Base-by-base conservation (phyloP, 1,140 invertebrate species). In the Anastrepha ludens region DNA sequence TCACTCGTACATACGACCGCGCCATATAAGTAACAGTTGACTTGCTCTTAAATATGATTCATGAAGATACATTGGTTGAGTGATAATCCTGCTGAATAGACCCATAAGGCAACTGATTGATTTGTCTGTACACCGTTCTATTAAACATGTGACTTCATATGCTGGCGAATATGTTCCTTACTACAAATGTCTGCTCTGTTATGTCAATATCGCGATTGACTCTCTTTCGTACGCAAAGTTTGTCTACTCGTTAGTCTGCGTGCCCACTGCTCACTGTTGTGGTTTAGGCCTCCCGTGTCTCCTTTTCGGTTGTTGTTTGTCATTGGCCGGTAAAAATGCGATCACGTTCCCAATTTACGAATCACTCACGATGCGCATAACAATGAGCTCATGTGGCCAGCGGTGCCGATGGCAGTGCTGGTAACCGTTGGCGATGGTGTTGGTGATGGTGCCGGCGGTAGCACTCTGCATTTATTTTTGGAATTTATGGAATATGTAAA, bases 331-430 rank as follows among this genome's bases (percentile, higher is more conserved):
- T 1, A 74, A 74, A 39, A 44, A 47, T 47, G 67, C 5, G 13
- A 47, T 47, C 67, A 74, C 67, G 41, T 74, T 74, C 2, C 67
- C 41, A 74, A 74, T 74, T 74, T 74, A 39, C 15, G 41, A 47
- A 39, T 67, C 20, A 41, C 29, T 67, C 20, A 67, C 20, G 65
- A 29, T 41, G 39, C 41, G 67, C 15, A 47, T 74, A 74, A 74
- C 41, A 44, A 44, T 47, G 41, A 17, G 50, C 50, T 55, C 50
- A 8, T 6, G 11, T 55, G 11, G 6, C 50, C 50, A 55, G 50
- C 50, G 50, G 50, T 55, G 50, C 29, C 50, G 9, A 55, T 55
- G 50, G 5, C 9, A 9, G 50, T 55, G 50, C 9, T 55, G 50
- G 50, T 55, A 55, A 55, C 50, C 5, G 50, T 55, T 55, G 60